phyloP scores from a whole-genome alignment of 2,797 vertebrate genomes.

The Tadarida brasiliensis region DNA sequence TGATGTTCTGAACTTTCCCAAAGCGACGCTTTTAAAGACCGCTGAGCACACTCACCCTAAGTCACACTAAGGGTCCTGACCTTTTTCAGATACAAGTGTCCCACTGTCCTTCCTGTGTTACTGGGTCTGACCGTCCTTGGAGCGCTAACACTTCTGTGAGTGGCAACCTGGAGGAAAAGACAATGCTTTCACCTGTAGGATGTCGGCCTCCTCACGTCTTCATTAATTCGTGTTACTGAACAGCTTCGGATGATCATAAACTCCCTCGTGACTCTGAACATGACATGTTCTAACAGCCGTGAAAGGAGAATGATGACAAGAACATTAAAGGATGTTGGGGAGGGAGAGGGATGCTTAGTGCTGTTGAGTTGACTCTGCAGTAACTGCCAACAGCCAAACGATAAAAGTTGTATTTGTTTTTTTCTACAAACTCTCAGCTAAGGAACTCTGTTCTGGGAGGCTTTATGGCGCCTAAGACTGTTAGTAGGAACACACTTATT shows the following conservation, averaged over 20 bases:
- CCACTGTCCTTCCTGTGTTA: neutral
- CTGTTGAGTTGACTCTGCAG: neutral
- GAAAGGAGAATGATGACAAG: neutral
- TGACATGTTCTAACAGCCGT: constrained; percentile 16
- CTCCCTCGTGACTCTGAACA: neutral
- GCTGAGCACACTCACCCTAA: neutral
- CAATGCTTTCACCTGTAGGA: neutral
- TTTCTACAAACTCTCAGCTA: neutral
- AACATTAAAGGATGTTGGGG: neutral
- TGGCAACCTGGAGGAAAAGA: neutral
- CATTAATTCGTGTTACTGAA: neutral
- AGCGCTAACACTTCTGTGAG: neutral
- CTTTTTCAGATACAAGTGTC: neutral
- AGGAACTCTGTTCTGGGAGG: neutral
- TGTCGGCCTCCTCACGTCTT: neutral
- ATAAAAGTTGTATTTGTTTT: neutral
- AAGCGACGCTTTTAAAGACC: constrained; percentile 4
- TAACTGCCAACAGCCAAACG: neutral
- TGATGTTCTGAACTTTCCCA: neutral
- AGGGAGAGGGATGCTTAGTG: neutral
- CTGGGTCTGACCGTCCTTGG: neutral
- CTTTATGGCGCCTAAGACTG: neutral
- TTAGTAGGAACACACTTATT: neutral
- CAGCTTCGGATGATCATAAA: neutral
- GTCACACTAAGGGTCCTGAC: neutral